phyloP scores from a whole-genome alignment of 2,113 vertebrate genomes.

The Athene noctua region DNA sequence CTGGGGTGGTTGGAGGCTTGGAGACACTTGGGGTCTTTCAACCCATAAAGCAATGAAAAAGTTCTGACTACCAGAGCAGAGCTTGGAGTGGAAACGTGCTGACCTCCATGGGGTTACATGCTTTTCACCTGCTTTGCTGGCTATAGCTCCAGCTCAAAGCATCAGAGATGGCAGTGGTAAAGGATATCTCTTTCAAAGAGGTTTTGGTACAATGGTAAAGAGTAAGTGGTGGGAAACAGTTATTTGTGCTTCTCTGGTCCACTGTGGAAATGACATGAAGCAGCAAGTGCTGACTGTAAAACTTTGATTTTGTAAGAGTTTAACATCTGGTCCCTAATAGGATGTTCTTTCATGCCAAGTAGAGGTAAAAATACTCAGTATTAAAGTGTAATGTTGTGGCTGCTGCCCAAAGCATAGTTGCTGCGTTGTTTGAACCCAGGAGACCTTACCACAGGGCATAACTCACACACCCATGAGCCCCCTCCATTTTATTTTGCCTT shows the following conservation, averaged over 20 bases:
- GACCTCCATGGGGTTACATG: neutral
- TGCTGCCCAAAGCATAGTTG: neutral
- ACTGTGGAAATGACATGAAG: neutral
- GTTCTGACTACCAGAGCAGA: neutral
- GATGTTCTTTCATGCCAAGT: neutral
- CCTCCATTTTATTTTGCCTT: neutral
- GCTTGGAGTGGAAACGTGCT: fast-evolving
- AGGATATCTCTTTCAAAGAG: neutral
- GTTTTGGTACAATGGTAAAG: neutral
- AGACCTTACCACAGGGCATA: neutral
- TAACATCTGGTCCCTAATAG: neutral
- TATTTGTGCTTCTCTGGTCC: neutral
- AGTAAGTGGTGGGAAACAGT: neutral
- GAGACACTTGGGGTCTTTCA: neutral
- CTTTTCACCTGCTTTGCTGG: neutral
- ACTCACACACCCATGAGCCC: fast-evolving
- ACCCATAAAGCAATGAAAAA: neutral
- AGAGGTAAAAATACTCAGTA: neutral
- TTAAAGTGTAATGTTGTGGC: neutral
- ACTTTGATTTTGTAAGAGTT: neutral
- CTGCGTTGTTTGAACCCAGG: neutral
- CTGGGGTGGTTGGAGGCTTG: fast-evolving
- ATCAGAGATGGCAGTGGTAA: neutral
- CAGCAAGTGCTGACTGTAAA: neutral
- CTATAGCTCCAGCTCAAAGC: neutral